phyloP scores from a whole-genome alignment of 2,888 invertebrate genomes.

The Autographa gamma region DNA sequence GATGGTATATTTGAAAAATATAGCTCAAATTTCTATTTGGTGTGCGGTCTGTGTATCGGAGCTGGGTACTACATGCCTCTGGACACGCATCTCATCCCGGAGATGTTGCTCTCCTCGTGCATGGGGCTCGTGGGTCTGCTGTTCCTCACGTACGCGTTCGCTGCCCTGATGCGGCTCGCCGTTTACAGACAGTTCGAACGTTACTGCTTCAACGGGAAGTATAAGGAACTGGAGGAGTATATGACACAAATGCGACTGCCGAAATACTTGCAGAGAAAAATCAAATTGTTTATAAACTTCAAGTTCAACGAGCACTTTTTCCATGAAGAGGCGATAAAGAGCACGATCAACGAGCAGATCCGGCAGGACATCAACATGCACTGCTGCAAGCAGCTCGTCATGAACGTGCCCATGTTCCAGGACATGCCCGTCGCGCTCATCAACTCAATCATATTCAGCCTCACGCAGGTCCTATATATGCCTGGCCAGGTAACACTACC shows the following conservation, averaged over 20 bases:
- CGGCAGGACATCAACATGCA: constrained; percentile 88
- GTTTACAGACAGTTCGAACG: constrained; percentile 66
- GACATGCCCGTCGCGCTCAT: constrained; percentile 85
- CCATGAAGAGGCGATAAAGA: constrained; percentile 70
- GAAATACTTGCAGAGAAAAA: constrained; percentile 66
- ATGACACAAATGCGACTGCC: constrained; percentile 70
- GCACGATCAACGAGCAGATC: constrained; percentile 79
- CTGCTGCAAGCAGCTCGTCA: constrained; percentile 86
- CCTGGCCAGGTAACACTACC: constrained; percentile 83
- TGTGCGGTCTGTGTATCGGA: constrained; percentile 69
- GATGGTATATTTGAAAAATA: constrained; percentile 64
- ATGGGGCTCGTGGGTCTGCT: constrained; percentile 68
- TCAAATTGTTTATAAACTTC: constrained; percentile 71
- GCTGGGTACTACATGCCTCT: constrained; percentile 66
- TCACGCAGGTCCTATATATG: constrained; percentile 87
- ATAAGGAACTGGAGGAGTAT: constrained; percentile 69
- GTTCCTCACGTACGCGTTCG: constrained; percentile 66
- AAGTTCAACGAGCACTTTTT: constrained; percentile 75
- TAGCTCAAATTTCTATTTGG: constrained; percentile 68
- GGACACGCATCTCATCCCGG: constrained; percentile 61
- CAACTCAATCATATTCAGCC: constrained; percentile 83
- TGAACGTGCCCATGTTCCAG: constrained; percentile 87
- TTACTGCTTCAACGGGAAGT: constrained; percentile 68
- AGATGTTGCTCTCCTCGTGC: constrained; percentile 63
- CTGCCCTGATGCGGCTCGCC: constrained; percentile 66